These are phyloP conservation scores for Drosophila prosaltans DNA, from an alignment of 1,140 invertebrate species.

Conservation along the genomic window DNA sequence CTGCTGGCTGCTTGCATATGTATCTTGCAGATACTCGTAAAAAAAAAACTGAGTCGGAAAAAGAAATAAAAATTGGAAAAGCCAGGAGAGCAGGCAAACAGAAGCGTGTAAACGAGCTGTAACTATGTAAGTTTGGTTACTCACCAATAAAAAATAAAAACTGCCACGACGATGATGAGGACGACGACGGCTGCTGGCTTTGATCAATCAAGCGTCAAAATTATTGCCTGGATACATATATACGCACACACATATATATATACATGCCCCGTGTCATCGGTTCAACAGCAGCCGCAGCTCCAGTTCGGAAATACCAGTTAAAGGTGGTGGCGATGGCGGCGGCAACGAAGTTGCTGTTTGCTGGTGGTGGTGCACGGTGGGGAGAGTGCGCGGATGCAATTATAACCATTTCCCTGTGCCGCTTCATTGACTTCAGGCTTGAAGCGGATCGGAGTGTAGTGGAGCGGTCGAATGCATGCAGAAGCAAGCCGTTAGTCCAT, in stretches of 20 bases:
- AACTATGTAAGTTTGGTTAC: constrained; percentile 42
- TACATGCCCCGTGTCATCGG: constrained; percentile 45
- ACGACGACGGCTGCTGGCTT: constrained; percentile 58
- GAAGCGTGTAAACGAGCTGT: constrained; percentile 62
- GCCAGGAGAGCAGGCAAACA: constrained; percentile 20
- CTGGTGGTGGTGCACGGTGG: neutral
- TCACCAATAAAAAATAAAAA: constrained; percentile 53
- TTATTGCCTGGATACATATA: constrained; percentile 59
- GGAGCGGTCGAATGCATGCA: constrained; percentile 40
- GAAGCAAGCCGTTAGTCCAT: constrained; percentile 51
- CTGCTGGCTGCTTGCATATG: constrained; percentile 46
- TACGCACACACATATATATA: neutral
- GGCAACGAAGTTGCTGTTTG: neutral
- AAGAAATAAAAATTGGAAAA: constrained; percentile 22
- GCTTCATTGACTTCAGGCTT: constrained; percentile 67
- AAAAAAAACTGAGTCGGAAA: constrained; percentile 7
- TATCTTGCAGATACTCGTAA: constrained; percentile 47
- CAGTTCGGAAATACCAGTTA: constrained; percentile 25
- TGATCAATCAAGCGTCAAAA: constrained; percentile 81
- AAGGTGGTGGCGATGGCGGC: neutral
- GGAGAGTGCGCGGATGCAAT: constrained; percentile 69
- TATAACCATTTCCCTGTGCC: constrained; percentile 80
- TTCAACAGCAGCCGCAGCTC: constrained; percentile 37
- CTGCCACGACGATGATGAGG: constrained; percentile 16
- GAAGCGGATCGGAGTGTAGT: constrained; percentile 33